Conservation (phyloP, 1,140 invertebrate species). For the Lineus longissimus region DNA sequence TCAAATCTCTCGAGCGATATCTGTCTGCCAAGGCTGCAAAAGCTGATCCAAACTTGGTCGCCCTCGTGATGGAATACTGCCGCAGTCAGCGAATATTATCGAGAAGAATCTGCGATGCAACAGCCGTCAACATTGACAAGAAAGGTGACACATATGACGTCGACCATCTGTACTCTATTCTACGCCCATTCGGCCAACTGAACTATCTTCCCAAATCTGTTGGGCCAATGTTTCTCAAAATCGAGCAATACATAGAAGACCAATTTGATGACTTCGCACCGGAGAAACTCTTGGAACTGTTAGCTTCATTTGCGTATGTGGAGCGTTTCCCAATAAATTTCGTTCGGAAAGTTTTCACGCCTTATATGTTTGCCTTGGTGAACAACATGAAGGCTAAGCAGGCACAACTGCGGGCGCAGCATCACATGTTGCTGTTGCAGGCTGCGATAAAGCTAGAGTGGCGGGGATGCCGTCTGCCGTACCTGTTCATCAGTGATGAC, state of each 20-base stretch:
- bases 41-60: conserved; percentile 59
- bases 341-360: conserved; percentile 61
- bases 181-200: conserved; percentile 64
- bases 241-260: conserved; percentile 60
- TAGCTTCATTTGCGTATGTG: conserved; percentile 66
- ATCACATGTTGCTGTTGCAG: conserved; percentile 25
- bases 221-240: conserved; percentile 60
- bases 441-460: conserved; percentile 22
- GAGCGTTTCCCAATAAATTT: conserved; percentile 65
- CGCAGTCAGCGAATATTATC: conserved; percentile 61
- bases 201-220: conserved; percentile 60
- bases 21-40: conserved; percentile 54
- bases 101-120: conserved; percentile 59
- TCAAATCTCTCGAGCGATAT: conserved; percentile 63
- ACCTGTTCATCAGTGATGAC: conserved; percentile 9
- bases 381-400: conserved; percentile 31
- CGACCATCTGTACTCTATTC: conserved; percentile 59
- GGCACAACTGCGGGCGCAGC: conserved; percentile 3
- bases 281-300: conserved; percentile 61
- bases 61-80: conserved; percentile 64
- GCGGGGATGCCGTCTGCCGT: conserved; percentile 8
- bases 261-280: conserved; percentile 62
- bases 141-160: conserved; percentile 56
- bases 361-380: conserved; percentile 63
- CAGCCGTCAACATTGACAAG: conserved; percentile 60